Evolutionary conservation across 92 coral and sea anemone species (phyloP), one percentile per base, ranked within the genome.

Genomic region (Phenganax stokvisi): DNA sequence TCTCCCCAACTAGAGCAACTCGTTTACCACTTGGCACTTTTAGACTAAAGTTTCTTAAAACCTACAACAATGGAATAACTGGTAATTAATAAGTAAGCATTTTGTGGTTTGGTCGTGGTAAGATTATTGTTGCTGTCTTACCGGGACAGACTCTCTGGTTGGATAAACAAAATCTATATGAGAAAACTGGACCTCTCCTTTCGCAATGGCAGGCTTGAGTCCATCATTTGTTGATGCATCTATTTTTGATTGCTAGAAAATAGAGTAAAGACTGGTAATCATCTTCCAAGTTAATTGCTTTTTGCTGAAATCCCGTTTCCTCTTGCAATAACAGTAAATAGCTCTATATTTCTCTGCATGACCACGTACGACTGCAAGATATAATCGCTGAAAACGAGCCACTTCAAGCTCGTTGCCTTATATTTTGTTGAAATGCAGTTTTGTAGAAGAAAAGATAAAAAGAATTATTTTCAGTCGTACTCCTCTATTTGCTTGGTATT

Each of bases 201-300:
- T 86, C 29, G 87, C 87, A 47, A 75, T 79, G 20, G 77, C 88
- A 25, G 92, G 97, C 51, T 86, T 92, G 7, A 64, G 88, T 44
- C 98, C 98, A 51, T 82, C 98, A 10, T 89, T 70, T 64, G 93
- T 88, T 59, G 93, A 91, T 55, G 91, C 86, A 71, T 93, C 98
- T 54, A 93, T 89, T 80, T 91, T 87, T 62, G 98, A 93, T 75
- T 83, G 81, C 93, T 90, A 13, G 59, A 16, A 79, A 25, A 10
- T 9, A 53, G 55, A 30, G 55, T 16, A 69, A 69, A 16, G 7
- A 17, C 55, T 17, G 13, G 29, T 65, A 20, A 2, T 1, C 20
- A 2, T 20, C 10, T 15, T 56, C 2, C 60, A 56, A 10, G 1
- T 56, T 56, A 55, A 7, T 7, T 55, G 60, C 60, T 56, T 56